Conservation (phyloP, 2,888 invertebrate species). For the Peribatodes rhomboidaria region DNA sequence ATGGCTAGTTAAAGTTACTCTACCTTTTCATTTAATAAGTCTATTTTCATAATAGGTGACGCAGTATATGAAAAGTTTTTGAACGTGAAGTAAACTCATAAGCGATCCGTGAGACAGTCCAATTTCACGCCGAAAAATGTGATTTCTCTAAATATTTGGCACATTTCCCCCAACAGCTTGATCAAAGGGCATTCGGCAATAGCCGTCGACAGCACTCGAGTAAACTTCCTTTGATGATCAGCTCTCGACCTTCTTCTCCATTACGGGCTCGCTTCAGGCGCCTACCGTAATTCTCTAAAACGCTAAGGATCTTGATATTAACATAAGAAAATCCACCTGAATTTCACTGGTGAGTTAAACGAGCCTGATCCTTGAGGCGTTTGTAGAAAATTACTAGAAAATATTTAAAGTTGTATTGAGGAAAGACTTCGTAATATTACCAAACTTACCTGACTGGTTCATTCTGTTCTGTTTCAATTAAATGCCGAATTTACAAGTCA, state of each 20-base stretch:
- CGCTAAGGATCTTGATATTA: slow-evolving; percentile 46
- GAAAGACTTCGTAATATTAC: slow-evolving; percentile 8
- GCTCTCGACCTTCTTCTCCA: slow-evolving; percentile 59
- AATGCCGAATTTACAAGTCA: too few species aligned
- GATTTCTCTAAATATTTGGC: slow-evolving; percentile 64
- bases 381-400: slow-evolving; percentile 21
- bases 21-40: slow-evolving; percentile 14
- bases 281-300: slow-evolving; percentile 54
- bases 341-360: slow-evolving; percentile 35
- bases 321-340: slow-evolving; percentile 41
- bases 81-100: neutral
- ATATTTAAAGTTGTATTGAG: slow-evolving; percentile 21
- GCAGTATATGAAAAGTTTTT: neutral
- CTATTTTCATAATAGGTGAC: neutral
- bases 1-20: slow-evolving; percentile 22
- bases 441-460: neutral
- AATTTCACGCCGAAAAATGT: slow-evolving; percentile 42
- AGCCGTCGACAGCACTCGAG: slow-evolving; percentile 70
- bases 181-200: slow-evolving; percentile 70
- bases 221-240: slow-evolving; percentile 71
- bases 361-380: slow-evolving; percentile 20
- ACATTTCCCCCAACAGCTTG: slow-evolving; percentile 56
- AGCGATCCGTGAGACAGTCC: slow-evolving; percentile 7
- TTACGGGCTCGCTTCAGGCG: slow-evolving; percentile 59
- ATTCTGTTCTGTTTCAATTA: too few species aligned